Conservation (phyloP, 2,113 vertebrate genomes). For the Ptyas mucosa region DNA sequence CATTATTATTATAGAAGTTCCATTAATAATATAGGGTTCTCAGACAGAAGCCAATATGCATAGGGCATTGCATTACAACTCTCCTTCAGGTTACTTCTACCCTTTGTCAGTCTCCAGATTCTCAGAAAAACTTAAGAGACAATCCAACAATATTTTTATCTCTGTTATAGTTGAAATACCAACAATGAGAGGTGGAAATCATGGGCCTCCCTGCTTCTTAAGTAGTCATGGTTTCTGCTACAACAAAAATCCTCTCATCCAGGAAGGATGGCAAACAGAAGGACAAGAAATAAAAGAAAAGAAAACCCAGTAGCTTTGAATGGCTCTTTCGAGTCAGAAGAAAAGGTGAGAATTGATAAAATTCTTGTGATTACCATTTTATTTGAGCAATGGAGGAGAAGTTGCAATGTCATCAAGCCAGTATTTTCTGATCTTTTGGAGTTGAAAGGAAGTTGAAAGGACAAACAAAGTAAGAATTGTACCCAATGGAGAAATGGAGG, state of each 20-base stretch:
- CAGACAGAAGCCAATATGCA: background rate
- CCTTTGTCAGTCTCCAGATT: background rate
- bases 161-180: background rate
- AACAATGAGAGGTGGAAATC: background rate
- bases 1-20: background rate
- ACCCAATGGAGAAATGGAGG: background rate
- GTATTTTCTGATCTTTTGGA: background rate
- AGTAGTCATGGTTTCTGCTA: background rate
- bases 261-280: background rate
- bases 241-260: background rate
- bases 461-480: background rate
- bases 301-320: background rate
- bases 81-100: background rate
- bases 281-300: background rate
- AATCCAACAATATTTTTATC: background rate
- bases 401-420: background rate
- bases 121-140: background rate
- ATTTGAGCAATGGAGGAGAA: background rate
- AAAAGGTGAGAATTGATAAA: background rate
- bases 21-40: background rate
- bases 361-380: background rate
- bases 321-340: background rate
- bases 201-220: background rate
- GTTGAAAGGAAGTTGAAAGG: no score
- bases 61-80: background rate